Conservation (phyloP, 2,888 invertebrate species). For the Spisula subtruncata region DNA sequence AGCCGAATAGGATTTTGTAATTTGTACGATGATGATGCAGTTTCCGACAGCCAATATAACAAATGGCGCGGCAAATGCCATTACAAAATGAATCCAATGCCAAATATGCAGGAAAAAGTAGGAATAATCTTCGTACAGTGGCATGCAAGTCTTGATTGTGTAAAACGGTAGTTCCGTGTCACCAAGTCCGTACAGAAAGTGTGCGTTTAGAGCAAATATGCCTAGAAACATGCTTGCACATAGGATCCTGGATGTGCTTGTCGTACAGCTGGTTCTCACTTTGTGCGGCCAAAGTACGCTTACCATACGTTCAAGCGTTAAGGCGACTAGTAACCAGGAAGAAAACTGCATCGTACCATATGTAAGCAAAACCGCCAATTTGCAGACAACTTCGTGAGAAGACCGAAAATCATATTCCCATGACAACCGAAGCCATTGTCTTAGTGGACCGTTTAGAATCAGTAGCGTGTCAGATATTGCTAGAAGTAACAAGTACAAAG, state of each 20-base stretch:
- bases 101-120: conserved; percentile 54
- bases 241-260: conserved; percentile 26
- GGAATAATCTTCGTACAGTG: conserved; percentile 46
- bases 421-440: conserved; percentile 55
- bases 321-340: conserved; percentile 62
- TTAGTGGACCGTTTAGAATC: conserved; percentile 45
- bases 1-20: conserved; percentile 24
- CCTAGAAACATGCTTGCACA: conserved; percentile 10
- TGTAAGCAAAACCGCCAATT: conserved; percentile 54
- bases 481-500: conserved; percentile 41
- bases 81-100: conserved; percentile 65
- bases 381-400: conserved; percentile 52
- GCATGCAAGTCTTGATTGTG: conserved; percentile 45
- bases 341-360: conserved; percentile 61
- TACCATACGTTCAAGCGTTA: conserved; percentile 60
- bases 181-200: conserved; percentile 53
- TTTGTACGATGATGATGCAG: conserved; percentile 49
- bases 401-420: conserved; percentile 53
- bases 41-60: conserved; percentile 58
- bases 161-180: conserved; percentile 18
- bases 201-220: conserved; percentile 53
- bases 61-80: conserved; percentile 60
- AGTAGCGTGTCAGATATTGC: conserved; percentile 57
- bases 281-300: conserved; percentile 62
- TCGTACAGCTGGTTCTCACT: conserved; percentile 47